Base-by-base conservation (phyloP, 2,113 vertebrate species). In the Cyprinodon brontotheroides region DNA sequence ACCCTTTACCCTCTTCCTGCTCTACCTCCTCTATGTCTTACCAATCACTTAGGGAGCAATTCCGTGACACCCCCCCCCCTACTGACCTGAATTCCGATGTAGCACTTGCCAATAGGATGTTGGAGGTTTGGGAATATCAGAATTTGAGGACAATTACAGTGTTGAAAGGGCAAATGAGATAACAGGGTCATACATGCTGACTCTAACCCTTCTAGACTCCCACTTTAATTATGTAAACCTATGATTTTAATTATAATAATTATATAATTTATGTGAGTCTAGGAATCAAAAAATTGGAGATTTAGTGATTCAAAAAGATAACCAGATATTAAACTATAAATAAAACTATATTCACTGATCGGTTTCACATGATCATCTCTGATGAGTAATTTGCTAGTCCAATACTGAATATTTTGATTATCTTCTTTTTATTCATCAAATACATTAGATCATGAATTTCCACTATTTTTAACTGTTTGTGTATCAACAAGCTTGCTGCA, bases 81-180 rank as follows among this genome's bases (percentile, higher is more conserved):
- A 77, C 79, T 91, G 91, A 91, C 92, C 92, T 89, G 84, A 88
- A 91, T 93, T 91, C 82, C 79, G 36, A 79, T 59, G 39, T 38
- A 85, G 86, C 79, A 86, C 87, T 85, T 92, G 89, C 89, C 89
- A 91, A 72, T 75, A 77, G 72, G 79, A 83, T 81, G 81, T 84
- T 78, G 87, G 86, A 86, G 85, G 87, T 86, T 89, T 73, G 40
- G 75, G 37, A 74, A 61, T 66, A 45, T 82, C 68, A 0, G 2
- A 47, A 40, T 41, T 41, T 71, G 72, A 66, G 66, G 80, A 77
- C 70, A 65, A 77, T 66, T 77, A 47, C 59, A 36, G 68, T 41
- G 73, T 69, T 63, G 59, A 78, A 71, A 59, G 11, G 71, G 50
- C 63, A 65, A 59, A 75, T 71, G 63, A 53, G 78, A 85, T 64